Percentiles rank a stretch among this genome's conserved stretches.
These are phyloP conservation scores for Sinonovacula constricta DNA, from an alignment of 1,140 invertebrate species.

Conservation along the genomic window DNA sequence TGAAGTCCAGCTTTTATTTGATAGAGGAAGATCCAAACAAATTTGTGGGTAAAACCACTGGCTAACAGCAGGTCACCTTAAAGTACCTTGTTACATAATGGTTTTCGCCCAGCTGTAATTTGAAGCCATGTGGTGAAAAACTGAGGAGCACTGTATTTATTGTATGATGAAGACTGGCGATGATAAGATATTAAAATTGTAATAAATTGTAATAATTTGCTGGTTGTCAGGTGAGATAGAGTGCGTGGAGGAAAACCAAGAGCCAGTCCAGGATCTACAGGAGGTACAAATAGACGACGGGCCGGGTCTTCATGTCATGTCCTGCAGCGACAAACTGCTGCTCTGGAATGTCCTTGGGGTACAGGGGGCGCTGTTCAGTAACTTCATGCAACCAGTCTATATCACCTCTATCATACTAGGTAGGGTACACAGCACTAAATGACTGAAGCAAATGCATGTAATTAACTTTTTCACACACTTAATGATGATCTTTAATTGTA, in stretches of 20 bases:
- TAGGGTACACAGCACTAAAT: slow-evolving; percentile 43
- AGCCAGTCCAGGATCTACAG: slow-evolving; percentile 40
- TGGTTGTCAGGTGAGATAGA: slow-evolving; percentile 55
- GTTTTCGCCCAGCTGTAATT: too few relatives aligned
- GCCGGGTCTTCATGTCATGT: slow-evolving; percentile 81
- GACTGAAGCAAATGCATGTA: background rate
- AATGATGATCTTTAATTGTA: background rate
- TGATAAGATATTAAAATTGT: too few relatives aligned
- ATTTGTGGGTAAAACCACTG: too few relatives aligned
- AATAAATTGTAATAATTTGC: too few relatives aligned
- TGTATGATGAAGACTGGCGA: too few relatives aligned
- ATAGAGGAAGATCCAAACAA: too few relatives aligned
- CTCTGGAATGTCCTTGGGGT: slow-evolving; percentile 91
- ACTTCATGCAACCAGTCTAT: slow-evolving; percentile 86
- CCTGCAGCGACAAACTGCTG: slow-evolving; percentile 94
- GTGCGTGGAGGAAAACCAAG: slow-evolving; percentile 58
- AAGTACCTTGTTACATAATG: too few relatives aligned
- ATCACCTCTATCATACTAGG: slow-evolving; percentile 86
- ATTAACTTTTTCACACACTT: background rate
- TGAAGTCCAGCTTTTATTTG: too few relatives aligned
- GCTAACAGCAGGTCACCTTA: too few relatives aligned
- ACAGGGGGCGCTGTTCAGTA: slow-evolving; percentile 89
- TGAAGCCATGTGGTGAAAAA: too few relatives aligned
- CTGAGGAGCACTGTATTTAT: too few relatives aligned
- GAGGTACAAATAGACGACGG: slow-evolving; percentile 35